Conservation (phyloP, 2,113 vertebrate genomes). For the Diphyllodes magnificus region DNA sequence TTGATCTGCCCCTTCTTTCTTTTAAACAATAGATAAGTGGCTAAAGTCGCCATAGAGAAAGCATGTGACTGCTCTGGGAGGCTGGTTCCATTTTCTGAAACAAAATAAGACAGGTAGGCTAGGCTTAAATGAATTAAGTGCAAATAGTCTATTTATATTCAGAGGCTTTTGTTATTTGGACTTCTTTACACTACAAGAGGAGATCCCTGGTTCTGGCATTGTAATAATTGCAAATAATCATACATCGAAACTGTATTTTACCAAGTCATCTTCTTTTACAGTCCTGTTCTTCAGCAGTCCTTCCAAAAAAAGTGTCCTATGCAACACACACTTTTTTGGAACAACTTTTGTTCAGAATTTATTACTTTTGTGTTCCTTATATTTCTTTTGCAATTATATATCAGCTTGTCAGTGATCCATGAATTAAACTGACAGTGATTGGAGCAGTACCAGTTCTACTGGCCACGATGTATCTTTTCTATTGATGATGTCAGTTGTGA, state of each 20-base stretch:
- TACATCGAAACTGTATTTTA: neutral
- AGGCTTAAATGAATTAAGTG: neutral
- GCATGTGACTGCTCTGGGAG: neutral
- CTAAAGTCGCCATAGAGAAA: neutral
- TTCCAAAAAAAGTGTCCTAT: neutral
- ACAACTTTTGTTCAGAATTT: neutral
- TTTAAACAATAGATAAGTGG: neutral
- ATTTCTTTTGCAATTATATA: conserved; percentile 17
- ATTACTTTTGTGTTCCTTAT: neutral
- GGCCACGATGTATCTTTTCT: neutral
- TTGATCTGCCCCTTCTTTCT: neutral
- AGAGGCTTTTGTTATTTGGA: neutral
- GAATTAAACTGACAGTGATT: conserved; percentile 29
- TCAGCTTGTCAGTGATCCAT: conserved; percentile 11
- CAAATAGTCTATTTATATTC: neutral
- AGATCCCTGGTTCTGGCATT: neutral
- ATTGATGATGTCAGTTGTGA: neutral
- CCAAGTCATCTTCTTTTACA: neutral
- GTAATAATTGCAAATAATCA: neutral
- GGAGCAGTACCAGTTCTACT: conserved; percentile 15
- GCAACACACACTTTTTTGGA: neutral
- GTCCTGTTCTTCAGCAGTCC: neutral
- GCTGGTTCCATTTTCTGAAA: neutral
- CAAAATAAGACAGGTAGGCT: neutral
- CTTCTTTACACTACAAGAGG: neutral